Evolutionary conservation across 2,888 invertebrate species (phyloP), one percentile per base, ranked within the genome.

Genomic region (Podabrus alpinus): DNA sequence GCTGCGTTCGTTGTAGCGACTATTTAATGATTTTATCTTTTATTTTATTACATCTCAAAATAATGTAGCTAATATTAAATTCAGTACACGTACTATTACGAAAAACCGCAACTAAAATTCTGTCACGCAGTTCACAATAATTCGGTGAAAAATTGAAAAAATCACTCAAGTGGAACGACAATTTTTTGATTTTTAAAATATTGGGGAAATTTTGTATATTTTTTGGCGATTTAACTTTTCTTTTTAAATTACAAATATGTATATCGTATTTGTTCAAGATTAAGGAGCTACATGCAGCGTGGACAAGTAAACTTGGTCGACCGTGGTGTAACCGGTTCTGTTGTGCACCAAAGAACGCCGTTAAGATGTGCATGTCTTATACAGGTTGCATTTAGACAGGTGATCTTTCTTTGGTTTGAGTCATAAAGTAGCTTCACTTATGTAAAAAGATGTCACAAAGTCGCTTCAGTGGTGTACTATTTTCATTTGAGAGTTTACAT

Each of bases 241-340:
- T 62, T 62, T 62, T 24, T 62, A 29, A 13, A 61, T 62, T 60
- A 24, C 69, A 29, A 17, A 69, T 60, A 69, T 66, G 59, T 72
- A 66, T 69, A 68, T 67, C 45, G 70, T 73, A 75, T 77, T 77
- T 75, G 75, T 75, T 66, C n/a, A 66, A 77, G 77, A 77, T 77
- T 77, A 75, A 72, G 75, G 75, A 69, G 77, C 77, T 68, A 73
- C 77, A 77, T 75, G 69, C 68, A 73, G 70, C 64, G 68, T 67
- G 71, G 75, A 77, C 77, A 77, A 75, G 75, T 75, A 70, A 75
- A 77, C 77, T 61, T 70, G 71, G 68, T 72, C 73, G 77, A 77
- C 77, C 72, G 75, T 69, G 59, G 68, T 66, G 73, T 71, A 77
- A 77, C 77, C 77, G 77, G 77, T 77, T 77, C 59, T 68, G 66